Base-by-base conservation (phyloP, 2,113 vertebrate genomes). In the Strix uralensis region DNA sequence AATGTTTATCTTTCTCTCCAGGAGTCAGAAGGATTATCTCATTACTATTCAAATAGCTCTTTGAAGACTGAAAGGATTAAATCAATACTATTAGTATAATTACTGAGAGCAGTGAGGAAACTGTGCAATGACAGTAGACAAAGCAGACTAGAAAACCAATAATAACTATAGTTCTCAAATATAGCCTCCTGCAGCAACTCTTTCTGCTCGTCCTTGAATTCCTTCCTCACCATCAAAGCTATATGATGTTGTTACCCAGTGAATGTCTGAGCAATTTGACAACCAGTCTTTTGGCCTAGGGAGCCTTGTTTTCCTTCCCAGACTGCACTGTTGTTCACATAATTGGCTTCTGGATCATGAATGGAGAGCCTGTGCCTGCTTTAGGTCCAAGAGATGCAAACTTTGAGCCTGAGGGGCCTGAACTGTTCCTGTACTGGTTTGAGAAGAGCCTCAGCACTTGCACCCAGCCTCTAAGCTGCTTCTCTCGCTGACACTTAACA, bases 11-110 rank as follows among this genome's bases (percentile, higher is more conserved):
- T 81, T 34, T 70, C 22, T 73, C 42, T 92, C 44, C 21, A 49
- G 58, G 22, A 58, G 42, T 91, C 72, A 77, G 83, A 5, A 77
- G 49, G 67, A 93, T 86, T 82, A 80, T 61, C 58, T 86, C 40
- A 52, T 80, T 93, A 87, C 57, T 88, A 89, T 63, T 86, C 89
- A 74, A 83, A 94, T 8, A 81, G 22, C 20, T 84, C 63, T 78
- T 52, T 54, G 91, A 92, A 94, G 80, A 82, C 75, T 65, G 86
- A 85, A 81, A 67, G 52, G 71, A 94, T 95, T 94, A 58, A 92
- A 78, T 86, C 74, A 83, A 73, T 77, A 66, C 67, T 86, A 54
- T 66, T 69, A 65, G 7, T 25, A 36, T 58, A 86, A 93, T 79
- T 80, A 69, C 66, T 34, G 30, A 86, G 26, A 83, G 29, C n/a